Conservation (phyloP, 2,888 invertebrate species). For the Leptodirus hochenwartii region DNA sequence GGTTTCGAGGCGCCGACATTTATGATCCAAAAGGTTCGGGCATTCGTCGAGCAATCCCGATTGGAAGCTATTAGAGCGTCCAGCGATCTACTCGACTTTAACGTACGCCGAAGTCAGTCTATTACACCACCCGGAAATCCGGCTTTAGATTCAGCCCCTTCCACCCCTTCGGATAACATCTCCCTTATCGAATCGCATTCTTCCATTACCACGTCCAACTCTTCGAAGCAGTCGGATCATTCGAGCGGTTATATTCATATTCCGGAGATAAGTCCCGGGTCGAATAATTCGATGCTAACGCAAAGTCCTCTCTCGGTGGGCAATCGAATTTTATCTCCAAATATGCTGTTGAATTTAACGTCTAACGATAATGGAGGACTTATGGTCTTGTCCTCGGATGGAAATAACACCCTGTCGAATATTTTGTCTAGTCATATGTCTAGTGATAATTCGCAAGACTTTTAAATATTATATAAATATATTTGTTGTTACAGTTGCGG, state of each 20-base stretch:
- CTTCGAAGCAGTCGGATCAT: constrained; percentile 17
- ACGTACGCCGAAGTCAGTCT: constrained; percentile 21
- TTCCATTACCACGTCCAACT: constrained; percentile 18
- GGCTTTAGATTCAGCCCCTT: constrained; percentile 24
- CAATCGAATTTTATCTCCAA: constrained; percentile 19
- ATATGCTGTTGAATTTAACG: constrained; percentile 17
- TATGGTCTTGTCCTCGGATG: constrained; percentile 17
- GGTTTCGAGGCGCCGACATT: constrained; percentile 61
- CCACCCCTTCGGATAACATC: constrained; percentile 25
- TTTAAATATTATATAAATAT: constrained; percentile 13
- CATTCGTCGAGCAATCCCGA: constrained; percentile 35
- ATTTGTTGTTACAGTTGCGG: too few relatives aligned
- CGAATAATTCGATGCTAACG: constrained; percentile 24
- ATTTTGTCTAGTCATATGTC: constrained; percentile 23
- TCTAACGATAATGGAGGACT: constrained; percentile 15
- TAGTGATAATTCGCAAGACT: constrained; percentile 24
- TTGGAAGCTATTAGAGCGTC: constrained; percentile 20
- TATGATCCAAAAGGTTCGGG: constrained; percentile 55
- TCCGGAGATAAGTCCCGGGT: constrained; percentile 25
- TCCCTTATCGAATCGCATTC: constrained; percentile 22
- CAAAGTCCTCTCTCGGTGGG: constrained; percentile 20
- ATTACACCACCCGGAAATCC: constrained; percentile 24
- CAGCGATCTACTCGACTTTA: constrained; percentile 14
- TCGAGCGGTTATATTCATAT: constrained; percentile 23
- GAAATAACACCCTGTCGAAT: constrained; percentile 18